Evolutionary conservation across 1,140 invertebrate genomes (phyloP).

Genomic region (Eriocheir sinensis): DNA sequence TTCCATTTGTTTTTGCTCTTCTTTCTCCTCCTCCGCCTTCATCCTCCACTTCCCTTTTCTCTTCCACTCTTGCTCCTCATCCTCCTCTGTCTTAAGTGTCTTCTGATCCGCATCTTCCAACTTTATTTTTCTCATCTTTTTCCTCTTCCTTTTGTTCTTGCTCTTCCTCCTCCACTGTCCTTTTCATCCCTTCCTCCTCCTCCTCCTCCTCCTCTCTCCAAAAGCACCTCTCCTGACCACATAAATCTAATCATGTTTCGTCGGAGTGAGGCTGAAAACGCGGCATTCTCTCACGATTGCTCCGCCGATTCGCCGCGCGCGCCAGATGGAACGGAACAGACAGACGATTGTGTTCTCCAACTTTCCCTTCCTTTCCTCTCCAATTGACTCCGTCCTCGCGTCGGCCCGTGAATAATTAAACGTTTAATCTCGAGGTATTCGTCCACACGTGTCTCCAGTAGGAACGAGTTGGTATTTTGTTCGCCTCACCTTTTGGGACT

Average conservation of each 20-base stretch:
- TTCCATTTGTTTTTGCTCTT: too few relatives aligned
- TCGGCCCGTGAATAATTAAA: background rate
- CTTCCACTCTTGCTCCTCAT: too few relatives aligned
- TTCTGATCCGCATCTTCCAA: too few relatives aligned
- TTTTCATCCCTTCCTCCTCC: background rate
- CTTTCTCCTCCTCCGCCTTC: too few relatives aligned
- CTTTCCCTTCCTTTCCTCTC: too few relatives aligned
- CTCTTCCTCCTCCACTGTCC: too few relatives aligned
- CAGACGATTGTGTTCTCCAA: background rate
- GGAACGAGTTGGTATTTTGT: background rate
- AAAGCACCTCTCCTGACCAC: background rate
- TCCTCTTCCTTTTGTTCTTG: background rate
- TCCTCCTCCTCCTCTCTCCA: background rate
- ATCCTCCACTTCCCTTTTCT: too few relatives aligned
- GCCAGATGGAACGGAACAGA: background rate
- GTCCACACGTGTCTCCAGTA: too few relatives aligned
- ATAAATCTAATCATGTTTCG: conserved; percentile 25
- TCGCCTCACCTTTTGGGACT: background rate
- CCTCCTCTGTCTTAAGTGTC: too few relatives aligned
- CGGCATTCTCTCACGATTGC: background rate
- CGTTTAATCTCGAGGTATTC: background rate
- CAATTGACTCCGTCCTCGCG: background rate
- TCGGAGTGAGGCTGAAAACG: background rate
- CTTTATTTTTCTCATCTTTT: too few relatives aligned
- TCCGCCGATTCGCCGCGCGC: too few relatives aligned